phyloP scores from a whole-genome alignment of 2,888 invertebrate genomes.

The Blomia tropicalis region DNA sequence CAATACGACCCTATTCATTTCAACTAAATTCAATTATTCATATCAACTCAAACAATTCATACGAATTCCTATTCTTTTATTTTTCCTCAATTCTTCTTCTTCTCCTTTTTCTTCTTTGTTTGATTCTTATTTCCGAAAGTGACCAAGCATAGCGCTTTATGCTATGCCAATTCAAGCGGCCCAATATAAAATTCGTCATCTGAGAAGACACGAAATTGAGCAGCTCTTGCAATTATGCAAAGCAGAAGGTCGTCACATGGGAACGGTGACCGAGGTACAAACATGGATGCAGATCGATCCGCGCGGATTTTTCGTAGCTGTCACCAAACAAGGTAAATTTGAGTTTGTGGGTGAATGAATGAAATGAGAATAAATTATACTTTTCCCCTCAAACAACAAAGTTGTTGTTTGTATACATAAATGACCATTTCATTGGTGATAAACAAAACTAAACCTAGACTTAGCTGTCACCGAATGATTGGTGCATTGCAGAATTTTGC shows the following conservation, averaged over 20 bases:
- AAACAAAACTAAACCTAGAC: no score
- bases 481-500: neutral
- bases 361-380: no score
- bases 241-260: conserved; percentile 29
- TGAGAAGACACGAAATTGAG: conserved; percentile 26
- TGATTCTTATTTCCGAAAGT: conserved; percentile 1
- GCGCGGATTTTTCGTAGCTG: conserved; percentile 28
- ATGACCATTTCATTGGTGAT: no score
- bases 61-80: no score
- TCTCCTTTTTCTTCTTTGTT: neutral
- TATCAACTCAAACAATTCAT: no score
- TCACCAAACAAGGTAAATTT: conserved; percentile 21
- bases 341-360: no score
- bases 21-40: no score
- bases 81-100: neutral
- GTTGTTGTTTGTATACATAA: no score
- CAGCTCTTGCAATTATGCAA: conserved; percentile 25
- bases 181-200: conserved; percentile 25
- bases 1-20: no score
- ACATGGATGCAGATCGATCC: conserved; percentile 29
- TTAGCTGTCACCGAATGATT: no score
- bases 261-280: conserved; percentile 25
- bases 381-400: no score
- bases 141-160: conserved; percentile 13
- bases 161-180: conserved; percentile 22